These are phyloP conservation scores for Ooceraea biroi DNA, from an alignment of 1,140 invertebrate genomes.

Conservation along the genomic window DNA sequence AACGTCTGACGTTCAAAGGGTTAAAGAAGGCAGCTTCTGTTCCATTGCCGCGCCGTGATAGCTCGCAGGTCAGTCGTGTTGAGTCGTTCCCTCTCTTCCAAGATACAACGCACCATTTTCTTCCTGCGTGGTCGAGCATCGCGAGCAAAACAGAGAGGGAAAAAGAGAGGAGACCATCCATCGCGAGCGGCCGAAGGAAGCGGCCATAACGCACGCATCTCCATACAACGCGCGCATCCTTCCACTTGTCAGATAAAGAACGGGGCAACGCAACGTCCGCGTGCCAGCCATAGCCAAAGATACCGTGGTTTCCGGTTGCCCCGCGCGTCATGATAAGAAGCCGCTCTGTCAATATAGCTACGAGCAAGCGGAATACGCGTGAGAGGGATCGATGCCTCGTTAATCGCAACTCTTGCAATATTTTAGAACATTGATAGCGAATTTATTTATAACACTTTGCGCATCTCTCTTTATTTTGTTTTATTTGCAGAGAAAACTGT, in stretches of 20 bases:
- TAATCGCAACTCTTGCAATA: background rate
- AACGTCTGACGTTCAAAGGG: background rate
- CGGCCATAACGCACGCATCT: conserved; percentile 9
- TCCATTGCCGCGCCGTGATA: background rate
- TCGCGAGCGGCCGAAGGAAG: background rate
- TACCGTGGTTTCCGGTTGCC: conserved; percentile 82
- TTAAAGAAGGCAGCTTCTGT: conserved; percentile 21
- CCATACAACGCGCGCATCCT: conserved; percentile 61
- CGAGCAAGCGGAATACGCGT: background rate
- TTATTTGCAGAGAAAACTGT: no score
- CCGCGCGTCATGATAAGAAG: conserved; percentile 80
- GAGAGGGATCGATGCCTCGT: background rate
- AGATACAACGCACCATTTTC: conserved; percentile 37
- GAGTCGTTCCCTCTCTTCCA: background rate
- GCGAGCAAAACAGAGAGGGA: conserved; percentile 24
- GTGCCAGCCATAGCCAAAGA: conserved; percentile 76
- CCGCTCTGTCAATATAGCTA: conserved; percentile 41
- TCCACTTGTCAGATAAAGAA: conserved; percentile 67
- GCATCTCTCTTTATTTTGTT: no score
- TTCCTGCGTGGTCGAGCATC: background rate
- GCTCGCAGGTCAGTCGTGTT: background rate
- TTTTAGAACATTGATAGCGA: background rate
- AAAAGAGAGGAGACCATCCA: conserved; percentile 15
- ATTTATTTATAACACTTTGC: no score
- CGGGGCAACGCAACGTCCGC: conserved; percentile 49